Evolutionary conservation across 2,888 invertebrate genomes (phyloP).

Genomic region (Dasypolia templi): DNA sequence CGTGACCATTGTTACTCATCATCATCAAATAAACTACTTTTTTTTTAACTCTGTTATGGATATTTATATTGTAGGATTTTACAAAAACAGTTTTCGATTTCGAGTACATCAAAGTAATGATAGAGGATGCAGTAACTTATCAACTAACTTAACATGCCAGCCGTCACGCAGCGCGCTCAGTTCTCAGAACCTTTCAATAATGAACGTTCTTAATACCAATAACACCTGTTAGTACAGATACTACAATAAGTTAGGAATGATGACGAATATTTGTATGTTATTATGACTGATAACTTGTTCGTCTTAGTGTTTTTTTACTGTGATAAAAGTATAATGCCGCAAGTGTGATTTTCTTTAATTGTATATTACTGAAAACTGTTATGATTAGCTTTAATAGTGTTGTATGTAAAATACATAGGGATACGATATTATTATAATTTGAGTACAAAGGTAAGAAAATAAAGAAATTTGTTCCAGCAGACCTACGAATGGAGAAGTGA

Average conservation of each 20-base stretch:
- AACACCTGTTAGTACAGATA: conserved; percentile 1
- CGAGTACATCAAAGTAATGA: conserved; percentile 18
- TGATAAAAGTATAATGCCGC: not conserved
- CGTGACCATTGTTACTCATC: no score
- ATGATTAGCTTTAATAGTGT: no score
- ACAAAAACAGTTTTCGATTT: not conserved
- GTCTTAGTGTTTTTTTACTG: not conserved
- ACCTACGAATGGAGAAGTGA: no score
- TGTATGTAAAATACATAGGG: no score
- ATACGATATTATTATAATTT: no score
- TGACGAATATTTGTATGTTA: not conserved
- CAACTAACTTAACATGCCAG: conserved; percentile 29
- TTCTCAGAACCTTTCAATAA: conserved; percentile 22
- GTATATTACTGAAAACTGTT: not conserved
- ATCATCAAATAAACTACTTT: no score
- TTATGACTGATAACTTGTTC: not conserved
- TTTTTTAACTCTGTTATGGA: not conserved
- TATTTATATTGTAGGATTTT: not conserved
- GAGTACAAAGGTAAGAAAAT: no score
- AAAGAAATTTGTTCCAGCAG: no score
- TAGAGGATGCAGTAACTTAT: conserved; percentile 1
- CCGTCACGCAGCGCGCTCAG: conserved; percentile 9
- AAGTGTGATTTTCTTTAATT: not conserved
- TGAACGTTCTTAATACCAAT: not conserved
- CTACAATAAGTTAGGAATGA: not conserved